phyloP scores from a whole-genome alignment of 2,797 vertebrate species.

The Nyctalus aviator region DNA sequence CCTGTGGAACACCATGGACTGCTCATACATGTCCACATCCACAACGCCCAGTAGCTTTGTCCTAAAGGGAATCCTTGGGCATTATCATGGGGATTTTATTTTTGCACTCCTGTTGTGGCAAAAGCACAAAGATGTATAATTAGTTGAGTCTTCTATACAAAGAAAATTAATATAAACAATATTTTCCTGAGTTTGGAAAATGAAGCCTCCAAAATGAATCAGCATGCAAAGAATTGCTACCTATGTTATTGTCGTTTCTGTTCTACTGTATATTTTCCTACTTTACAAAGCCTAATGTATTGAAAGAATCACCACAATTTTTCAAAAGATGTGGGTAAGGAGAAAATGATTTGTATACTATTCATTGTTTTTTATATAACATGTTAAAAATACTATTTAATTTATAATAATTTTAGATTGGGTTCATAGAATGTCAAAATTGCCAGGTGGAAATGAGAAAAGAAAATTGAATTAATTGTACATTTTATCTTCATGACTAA shows the following conservation, averaged over 20 bases:
- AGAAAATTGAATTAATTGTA: not conserved
- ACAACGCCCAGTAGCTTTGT: constrained; percentile 1
- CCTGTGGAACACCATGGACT: not conserved
- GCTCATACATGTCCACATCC: not conserved
- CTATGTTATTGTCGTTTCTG: not conserved
- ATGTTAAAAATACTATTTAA: not conserved
- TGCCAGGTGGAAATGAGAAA: not conserved
- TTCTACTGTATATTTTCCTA: not conserved
- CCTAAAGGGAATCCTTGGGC: constrained; percentile 15
- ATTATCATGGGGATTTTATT: not conserved
- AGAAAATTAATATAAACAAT: not conserved
- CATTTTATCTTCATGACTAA: not conserved
- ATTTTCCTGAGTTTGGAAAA: not conserved
- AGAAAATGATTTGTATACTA: not conserved
- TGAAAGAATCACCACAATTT: not conserved
- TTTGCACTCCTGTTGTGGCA: not conserved
- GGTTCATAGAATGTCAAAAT: not conserved
- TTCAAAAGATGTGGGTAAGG: constrained; percentile 40
- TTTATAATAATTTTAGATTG: not conserved
- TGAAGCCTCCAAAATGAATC: not conserved
- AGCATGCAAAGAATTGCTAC: not conserved
- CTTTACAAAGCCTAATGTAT: not conserved
- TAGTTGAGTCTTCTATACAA: not conserved
- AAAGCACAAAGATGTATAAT: not conserved
- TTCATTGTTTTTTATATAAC: not conserved